Conservation (phyloP, 2,113 vertebrate species). For the Hippolais icterina region DNA sequence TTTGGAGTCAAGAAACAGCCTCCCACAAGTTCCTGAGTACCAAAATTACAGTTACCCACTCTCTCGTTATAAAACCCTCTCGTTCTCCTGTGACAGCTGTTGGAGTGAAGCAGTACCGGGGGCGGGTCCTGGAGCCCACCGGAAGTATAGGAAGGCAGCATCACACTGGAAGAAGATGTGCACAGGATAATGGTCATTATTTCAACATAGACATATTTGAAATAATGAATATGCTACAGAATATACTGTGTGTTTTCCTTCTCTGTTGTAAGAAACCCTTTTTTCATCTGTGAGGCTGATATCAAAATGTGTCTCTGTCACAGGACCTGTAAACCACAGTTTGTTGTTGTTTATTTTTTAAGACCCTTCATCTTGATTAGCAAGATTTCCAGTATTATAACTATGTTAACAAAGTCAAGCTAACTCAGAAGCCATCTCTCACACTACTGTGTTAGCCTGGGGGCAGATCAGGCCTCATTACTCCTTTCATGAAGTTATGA, state of each 20-base stretch:
- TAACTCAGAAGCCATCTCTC: background rate
- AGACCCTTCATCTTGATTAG: background rate
- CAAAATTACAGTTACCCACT: conserved; percentile 4
- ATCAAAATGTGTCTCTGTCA: background rate
- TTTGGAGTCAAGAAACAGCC: background rate
- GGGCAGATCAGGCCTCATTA: background rate
- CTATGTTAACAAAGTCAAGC: background rate
- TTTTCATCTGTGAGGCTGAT: background rate
- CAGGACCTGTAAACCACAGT: background rate
- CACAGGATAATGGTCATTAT: background rate
- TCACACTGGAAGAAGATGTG: background rate
- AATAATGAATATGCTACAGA: background rate
- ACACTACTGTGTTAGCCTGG: background rate
- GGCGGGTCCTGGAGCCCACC: background rate
- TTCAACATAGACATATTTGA: background rate
- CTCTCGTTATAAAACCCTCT: background rate
- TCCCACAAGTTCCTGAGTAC: background rate
- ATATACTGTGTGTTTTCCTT: background rate
- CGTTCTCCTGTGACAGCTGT: background rate
- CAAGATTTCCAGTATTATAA: background rate
- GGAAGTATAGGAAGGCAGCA: background rate
- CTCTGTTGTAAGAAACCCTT: background rate
- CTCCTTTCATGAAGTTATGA: background rate
- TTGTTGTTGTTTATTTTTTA: background rate
- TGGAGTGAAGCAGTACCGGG: background rate